Base-by-base conservation (phyloP, 1,140 invertebrate species). In the Drosophila rhopaloa region DNA sequence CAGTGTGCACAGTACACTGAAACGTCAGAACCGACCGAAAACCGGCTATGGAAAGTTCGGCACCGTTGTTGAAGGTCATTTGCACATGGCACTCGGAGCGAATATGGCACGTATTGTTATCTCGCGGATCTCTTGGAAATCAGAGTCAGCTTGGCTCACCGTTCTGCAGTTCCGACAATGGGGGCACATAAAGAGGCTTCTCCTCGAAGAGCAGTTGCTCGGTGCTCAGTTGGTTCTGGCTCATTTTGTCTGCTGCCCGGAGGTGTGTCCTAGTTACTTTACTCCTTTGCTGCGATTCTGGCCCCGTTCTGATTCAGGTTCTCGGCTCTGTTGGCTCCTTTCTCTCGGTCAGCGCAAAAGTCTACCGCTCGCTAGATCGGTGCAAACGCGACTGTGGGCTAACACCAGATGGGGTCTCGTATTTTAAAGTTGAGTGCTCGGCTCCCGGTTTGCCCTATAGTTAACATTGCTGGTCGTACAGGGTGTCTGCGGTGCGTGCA, bases 121-220 rank as follows among this genome's bases (percentile, higher is more conserved):
- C 54, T 47, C 8, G 37, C 32, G 59, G 43, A 56, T 65, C 60
- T 35, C 2, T 35, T 47, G 54, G 41, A 43, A 58, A 41, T 41
- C 53, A 46, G 43, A 9, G 4, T 24, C 43, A 44, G n/a, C 48
- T 53, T 50, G 37, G 38, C 68, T 93, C 88, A 94, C 94, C 92
- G 71, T 90, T 83, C 82, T 93, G 91, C 54, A 94, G 55, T 92
- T 94, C 94, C 16, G 93, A 83, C 41, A 94, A 77, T 19, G 92
- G 44, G 46, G 94, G 94, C 65, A 92, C 83, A 79, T 93, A 74
- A 32, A 95, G 85, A 13, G 76, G 40, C 79, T 91, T 93, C 71
- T 93, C 86, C 65, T 84, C 83, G 46, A 93, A 93, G 51, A 91
- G 82, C 37, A 94, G 58, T 56, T 84, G 73, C 38, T 79, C 79